phyloP scores from a whole-genome alignment of 2,797 vertebrate genomes.

The Glyptemys insculpta region DNA sequence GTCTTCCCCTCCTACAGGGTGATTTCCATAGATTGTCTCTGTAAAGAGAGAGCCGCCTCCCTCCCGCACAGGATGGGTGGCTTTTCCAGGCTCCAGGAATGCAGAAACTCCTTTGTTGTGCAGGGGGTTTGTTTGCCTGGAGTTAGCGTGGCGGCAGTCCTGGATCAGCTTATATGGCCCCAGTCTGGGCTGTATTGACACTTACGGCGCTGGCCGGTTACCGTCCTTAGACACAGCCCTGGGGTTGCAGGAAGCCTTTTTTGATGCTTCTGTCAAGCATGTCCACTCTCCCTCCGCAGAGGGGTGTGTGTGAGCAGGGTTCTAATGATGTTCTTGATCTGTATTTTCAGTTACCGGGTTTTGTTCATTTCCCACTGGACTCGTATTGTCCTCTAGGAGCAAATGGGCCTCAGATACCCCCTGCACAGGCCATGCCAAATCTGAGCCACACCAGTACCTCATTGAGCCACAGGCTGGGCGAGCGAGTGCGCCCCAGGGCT shows the following conservation, averaged over 20 bases:
- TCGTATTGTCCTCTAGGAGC: not conserved
- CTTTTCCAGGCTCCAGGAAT: not conserved
- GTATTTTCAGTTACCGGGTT: not conserved
- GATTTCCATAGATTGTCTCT: rapidly evolving
- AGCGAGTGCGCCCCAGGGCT: not conserved
- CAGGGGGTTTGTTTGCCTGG: not conserved
- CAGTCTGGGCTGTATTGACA: rapidly evolving
- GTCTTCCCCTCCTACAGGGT: not conserved
- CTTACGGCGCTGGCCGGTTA: too few relatives aligned
- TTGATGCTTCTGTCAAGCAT: rapidly evolving
- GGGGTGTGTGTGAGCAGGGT: not conserved
- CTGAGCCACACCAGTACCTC: not conserved
- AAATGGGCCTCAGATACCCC: not conserved
- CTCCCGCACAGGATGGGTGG: not conserved
- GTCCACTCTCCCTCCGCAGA: rapidly evolving
- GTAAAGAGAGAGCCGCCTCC: not conserved
- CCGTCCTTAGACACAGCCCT: rapidly evolving
- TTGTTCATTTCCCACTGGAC: not conserved
- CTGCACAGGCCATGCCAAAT: not conserved
- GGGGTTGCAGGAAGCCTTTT: not conserved
- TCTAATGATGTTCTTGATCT: not conserved
- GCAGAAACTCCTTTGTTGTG: rapidly evolving
- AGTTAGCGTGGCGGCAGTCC: not conserved
- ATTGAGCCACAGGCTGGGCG: not conserved
- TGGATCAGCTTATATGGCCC: rapidly evolving